Conservation (phyloP, 2,113 vertebrate genomes). For the Ascaphus truei region DNA sequence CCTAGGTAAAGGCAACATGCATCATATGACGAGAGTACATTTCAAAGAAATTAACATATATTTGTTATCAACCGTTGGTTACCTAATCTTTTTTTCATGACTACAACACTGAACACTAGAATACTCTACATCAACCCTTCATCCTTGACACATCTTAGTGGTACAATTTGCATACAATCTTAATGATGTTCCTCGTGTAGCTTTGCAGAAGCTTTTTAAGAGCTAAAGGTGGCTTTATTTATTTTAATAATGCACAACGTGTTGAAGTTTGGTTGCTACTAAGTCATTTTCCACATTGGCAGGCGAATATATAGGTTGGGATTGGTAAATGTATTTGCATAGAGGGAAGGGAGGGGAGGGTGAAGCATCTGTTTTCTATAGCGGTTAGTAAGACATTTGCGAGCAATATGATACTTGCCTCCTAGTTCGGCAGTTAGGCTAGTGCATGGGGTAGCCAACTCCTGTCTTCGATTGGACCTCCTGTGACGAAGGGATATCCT, state of each 20-base stretch:
- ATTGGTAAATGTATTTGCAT: too few species aligned
- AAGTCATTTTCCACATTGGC: neutral
- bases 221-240: neutral
- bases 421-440: too few species aligned
- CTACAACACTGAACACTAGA: neutral
- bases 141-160: conserved; percentile 12
- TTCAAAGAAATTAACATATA: conserved; percentile 10
- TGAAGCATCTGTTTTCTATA: too few species aligned
- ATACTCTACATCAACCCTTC: neutral
- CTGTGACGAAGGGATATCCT: too few species aligned
- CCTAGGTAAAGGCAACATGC: conserved; percentile 13
- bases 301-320: too few species aligned
- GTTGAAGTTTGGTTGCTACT: neutral
- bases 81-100: conserved; percentile 22
- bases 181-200: neutral
- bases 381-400: too few species aligned
- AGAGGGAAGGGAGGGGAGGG: too few species aligned
- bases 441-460: too few species aligned
- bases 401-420: too few species aligned
- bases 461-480: too few species aligned
- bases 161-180: conserved; percentile 22
- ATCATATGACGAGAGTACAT: conserved; percentile 3
- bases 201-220: too few species aligned
- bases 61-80: conserved; percentile 14
- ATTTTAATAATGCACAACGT: neutral